phyloP scores from a whole-genome alignment of 2,888 invertebrate genomes.

The Helobdella robusta region DNA sequence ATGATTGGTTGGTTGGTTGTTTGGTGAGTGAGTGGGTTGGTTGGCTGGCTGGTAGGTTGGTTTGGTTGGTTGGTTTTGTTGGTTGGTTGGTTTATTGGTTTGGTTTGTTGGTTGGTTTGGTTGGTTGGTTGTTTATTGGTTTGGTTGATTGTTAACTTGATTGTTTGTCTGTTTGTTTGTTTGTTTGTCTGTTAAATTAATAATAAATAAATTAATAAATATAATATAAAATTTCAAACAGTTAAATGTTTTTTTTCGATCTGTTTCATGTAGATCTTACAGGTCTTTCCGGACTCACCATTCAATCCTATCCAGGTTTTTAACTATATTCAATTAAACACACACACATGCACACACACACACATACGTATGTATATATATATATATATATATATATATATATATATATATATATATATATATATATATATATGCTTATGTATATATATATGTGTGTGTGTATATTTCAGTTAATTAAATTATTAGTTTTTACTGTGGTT shows the following conservation, averaged over 20 bases:
- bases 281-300: conserved; percentile 20
- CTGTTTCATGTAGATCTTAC: conserved; percentile 8
- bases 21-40: too few species aligned
- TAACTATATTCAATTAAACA: background rate
- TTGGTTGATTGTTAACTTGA: too few species aligned
- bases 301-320: conserved; percentile 16
- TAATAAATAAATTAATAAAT: background rate
- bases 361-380: background rate
- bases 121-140: too few species aligned
- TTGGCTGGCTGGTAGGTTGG: background rate
- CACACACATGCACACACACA: background rate
- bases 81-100: too few species aligned
- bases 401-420: background rate
- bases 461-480: background rate
- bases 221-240: background rate
- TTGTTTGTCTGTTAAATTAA: background rate
- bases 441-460: background rate
- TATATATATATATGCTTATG: background rate
- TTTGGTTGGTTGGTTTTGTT: too few species aligned
- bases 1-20: too few species aligned
- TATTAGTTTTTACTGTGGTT: too few species aligned
- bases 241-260: background rate
- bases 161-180: background rate
- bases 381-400: background rate
- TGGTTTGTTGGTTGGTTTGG: too few species aligned